Evolutionary conservation across 2,797 vertebrate genomes (phyloP), one percentile per base, ranked within the genome.

Genomic region (Danionella dracula): DNA sequence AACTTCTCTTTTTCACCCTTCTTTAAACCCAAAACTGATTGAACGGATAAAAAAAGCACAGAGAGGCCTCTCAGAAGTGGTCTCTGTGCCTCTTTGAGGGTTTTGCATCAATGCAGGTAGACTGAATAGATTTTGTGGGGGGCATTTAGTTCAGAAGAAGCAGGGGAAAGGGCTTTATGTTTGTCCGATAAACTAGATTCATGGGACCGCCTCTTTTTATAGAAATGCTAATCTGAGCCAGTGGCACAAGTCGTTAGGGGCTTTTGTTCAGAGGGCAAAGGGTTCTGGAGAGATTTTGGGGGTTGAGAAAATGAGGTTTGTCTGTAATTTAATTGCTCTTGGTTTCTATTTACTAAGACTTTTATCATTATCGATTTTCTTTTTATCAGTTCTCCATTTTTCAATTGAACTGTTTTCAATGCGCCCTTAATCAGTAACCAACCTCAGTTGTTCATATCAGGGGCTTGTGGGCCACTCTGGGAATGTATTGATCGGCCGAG

Each of bases 181-280:
- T 41, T 37, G 17, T 34, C 46, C 34, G 68, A 69, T 57, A 46
- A 27, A 74, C 62, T 49, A 42, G 49, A 59, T 69, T 67, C 57
- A 48, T 45, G 42, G 61, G 41, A 16, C 34, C 21, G 13, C 67
- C 55, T 50, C 54, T 60, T 51, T 60, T 62, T 60, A 61, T 69
- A 57, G 55, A 69, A 46, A 72, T 69, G 66, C 66, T 54, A 69
- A 72, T 66, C 15, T 64, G 21, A 31, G 41, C 38, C 57, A 42
- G 56, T 8, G 3, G 16, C 55, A 65, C 38, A 23, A 50, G 50
- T 51, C 40, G 35, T 68, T 50, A 38, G 48, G 40, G 56, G 61
- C 35, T 38, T 59, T 65, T 65, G 53, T 73, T 46, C 12, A 32
- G 20, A 51, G 70, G 57, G 44, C 29, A 37, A 50, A 44, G 32